These are phyloP conservation scores for Gymnothorax reevesii DNA, from an alignment of 2,797 vertebrate genomes.

Conservation along the genomic window DNA sequence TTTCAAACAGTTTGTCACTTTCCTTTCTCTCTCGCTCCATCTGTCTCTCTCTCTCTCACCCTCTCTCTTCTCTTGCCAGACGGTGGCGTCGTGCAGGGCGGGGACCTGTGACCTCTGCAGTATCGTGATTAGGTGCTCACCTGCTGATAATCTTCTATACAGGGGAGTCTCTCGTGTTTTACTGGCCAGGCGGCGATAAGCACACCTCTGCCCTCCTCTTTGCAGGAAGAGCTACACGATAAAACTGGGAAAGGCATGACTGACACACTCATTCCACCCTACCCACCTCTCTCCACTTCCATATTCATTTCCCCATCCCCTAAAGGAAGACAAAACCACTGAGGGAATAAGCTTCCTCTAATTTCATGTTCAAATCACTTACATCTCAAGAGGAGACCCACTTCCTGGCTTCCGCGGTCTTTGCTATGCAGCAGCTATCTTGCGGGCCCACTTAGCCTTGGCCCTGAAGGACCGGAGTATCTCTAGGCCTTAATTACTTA, in stretches of 20 bases:
- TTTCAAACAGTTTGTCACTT: background rate
- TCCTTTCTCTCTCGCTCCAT: background rate
- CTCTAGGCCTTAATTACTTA: background rate
- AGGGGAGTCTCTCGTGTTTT: background rate
- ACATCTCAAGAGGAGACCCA: background rate
- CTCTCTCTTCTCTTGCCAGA: background rate
- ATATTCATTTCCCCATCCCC: background rate
- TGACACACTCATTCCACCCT: background rate
- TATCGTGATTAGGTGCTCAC: background rate
- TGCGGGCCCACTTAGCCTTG: background rate
- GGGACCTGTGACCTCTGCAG: background rate
- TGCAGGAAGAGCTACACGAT: background rate
- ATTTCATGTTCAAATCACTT: background rate
- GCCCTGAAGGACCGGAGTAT: background rate
- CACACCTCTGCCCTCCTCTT: background rate
- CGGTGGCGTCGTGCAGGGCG: background rate
- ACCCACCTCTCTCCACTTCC: background rate
- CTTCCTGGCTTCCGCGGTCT: background rate
- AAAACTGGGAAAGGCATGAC: background rate
- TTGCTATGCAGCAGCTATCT: background rate
- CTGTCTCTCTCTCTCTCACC: background rate
- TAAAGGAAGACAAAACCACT: background rate
- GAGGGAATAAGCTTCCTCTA: background rate
- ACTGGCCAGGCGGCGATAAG: background rate
- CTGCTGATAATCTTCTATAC: background rate